Percentiles rank a stretch among this genome's conserved stretches.
Evolutionary conservation across 2,888 invertebrate genomes (phyloP).

Genomic region (Drosophila merina): DNA sequence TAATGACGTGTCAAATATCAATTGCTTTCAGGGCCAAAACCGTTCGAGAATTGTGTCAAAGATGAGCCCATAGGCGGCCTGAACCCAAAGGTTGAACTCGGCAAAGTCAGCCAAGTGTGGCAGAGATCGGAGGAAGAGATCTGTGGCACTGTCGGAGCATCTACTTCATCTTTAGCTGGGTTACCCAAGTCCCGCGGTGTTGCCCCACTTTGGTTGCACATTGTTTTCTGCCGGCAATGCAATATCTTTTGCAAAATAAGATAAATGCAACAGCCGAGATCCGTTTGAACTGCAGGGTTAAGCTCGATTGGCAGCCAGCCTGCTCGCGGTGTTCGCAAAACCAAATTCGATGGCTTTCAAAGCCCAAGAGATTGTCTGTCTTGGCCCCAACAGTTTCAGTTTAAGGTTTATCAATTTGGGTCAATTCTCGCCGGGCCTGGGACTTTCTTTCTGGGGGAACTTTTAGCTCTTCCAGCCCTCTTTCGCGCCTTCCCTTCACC

Average conservation of each 20-base stretch:
- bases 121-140: conserved; percentile 36
- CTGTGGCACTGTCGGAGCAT: neutral
- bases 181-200: conserved; percentile 53
- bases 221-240: conserved; percentile 64
- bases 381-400: conserved; percentile 22
- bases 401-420: conserved; percentile 57
- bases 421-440: conserved; percentile 45
- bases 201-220: conserved; percentile 64
- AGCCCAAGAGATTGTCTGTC: conserved; percentile 14
- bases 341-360: conserved; percentile 24
- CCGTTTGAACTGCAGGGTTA: conserved; percentile 63
- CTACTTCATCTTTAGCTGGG: conserved; percentile 1
- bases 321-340: conserved; percentile 24
- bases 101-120: conserved; percentile 60
- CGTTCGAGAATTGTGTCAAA: conserved; percentile 37
- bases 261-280: conserved; percentile 19
- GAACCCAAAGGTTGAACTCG: conserved; percentile 35
- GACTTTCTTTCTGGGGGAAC: conserved; percentile 64
- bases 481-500: conserved; percentile 40
- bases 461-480: conserved; percentile 24
- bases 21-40: conserved; percentile 51
- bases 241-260: conserved; percentile 63
- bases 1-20: conserved; percentile 64
- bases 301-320: conserved; percentile 34
- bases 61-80: conserved; percentile 35